Evolutionary conservation across 2,888 invertebrate genomes (phyloP).

Genomic region (Dicycla oo): DNA sequence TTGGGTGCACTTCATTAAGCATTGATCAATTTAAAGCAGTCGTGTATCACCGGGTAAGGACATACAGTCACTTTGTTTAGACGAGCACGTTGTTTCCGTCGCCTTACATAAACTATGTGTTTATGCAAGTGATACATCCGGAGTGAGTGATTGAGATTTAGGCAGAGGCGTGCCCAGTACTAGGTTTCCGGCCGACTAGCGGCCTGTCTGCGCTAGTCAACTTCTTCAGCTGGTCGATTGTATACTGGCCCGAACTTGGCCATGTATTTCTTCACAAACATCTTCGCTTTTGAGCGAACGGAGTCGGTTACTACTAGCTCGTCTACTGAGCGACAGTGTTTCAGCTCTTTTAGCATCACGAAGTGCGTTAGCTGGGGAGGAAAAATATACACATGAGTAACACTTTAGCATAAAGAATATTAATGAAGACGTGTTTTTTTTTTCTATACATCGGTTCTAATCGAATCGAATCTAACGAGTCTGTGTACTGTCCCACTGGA

Average conservation of each 20-base stretch:
- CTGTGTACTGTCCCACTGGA: no score
- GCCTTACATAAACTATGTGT: neutral
- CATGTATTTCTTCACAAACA: constrained; percentile 99
- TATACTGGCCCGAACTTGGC: constrained; percentile 96
- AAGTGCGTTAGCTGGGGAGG: constrained; percentile 96
- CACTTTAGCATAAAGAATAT: neutral
- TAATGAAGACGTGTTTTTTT: neutral
- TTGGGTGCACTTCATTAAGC: constrained; percentile 15
- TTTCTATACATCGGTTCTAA: no score
- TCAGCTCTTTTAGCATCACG: constrained; percentile 98
- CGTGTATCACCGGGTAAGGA: neutral
- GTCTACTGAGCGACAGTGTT: constrained; percentile 96
- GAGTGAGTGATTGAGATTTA: neutral
- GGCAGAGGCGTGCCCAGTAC: neutral
- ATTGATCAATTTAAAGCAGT: constrained; percentile 15
- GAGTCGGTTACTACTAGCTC: constrained; percentile 97
- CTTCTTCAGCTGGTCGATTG: constrained; percentile 92
- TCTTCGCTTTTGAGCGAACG: constrained; percentile 98
- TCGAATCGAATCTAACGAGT: no score
- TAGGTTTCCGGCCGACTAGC: constrained; percentile 20
- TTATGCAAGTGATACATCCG: neutral
- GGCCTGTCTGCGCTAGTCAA: constrained; percentile 78
- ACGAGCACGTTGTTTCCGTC: neutral
- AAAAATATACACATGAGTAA: neutral
- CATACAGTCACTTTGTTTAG: constrained; percentile 3